Base-by-base conservation (phyloP, 2,888 invertebrate genomes). In the Patella caerulea region DNA sequence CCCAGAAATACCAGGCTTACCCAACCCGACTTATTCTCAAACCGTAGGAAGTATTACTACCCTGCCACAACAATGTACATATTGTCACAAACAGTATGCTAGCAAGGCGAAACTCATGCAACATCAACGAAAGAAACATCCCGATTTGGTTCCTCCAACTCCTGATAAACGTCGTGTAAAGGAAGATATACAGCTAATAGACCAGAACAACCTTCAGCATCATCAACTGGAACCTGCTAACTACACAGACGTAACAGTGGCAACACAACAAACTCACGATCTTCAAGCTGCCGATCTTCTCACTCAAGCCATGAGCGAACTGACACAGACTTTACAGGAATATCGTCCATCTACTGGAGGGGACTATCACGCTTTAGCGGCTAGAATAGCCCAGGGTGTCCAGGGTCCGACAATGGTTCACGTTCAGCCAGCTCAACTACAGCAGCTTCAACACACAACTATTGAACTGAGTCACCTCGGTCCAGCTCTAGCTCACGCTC, bases 51-150 rank as follows among this genome's bases (percentile, higher is more conserved):
- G 94, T 86, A 93, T 95, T 17, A 94, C 94, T 7, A 94, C 94
- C 0, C 93, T 93, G 83, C 95, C 95, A 0, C 95, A 95, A 86
- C 93, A 94, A 71, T 96, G 96, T 89, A 93, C 94, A 78, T 95
- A 94, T 93, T 97, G 97, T 90, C 96, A 96, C 90, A 95, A 96
- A 83, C 96, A 97, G 92, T 97, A 97, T 91, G 95, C 95, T 45
- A 95, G 96, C 86, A 95, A 95, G 85, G 94, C 94, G 45, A 93
- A 93, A 86, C 89, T 93, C n/a, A 87, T 93, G 78, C 93, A 93
- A 83, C 93, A 93, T 85, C 92, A 92, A 84, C 88, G 93, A 7
- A 92, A 92, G 84, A 92, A 92, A 74, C 93, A 93, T 83, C 83
- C 89, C 17, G 88, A 84, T 9, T 53, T 79, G 56, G 84, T 83